Evolutionary conservation across 2,888 invertebrate species (phyloP), one percentile per base, ranked within the genome.

Genomic region (Luffia ferchaultella): DNA sequence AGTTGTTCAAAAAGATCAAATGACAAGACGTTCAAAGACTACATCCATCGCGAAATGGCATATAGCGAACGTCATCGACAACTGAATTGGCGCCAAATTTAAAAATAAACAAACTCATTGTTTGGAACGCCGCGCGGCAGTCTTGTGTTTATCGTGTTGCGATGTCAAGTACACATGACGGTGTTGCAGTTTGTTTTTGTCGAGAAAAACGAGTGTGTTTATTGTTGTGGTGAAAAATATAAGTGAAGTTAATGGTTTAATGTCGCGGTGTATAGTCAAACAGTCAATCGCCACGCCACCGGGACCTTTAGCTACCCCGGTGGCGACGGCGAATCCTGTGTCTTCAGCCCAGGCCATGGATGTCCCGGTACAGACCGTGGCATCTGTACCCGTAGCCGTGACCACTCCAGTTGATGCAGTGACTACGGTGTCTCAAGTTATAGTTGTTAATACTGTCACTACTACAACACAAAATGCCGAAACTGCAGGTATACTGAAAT

Each of bases 51-150:
- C 5, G 30, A 30, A 30, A 30, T 30, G 30, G 30, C 30, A 12
- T 7, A 7, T 12, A 7, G 30, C 30, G 30, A 7, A 30, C 30
- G 30, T 30, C 30, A 42, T n/a, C 5, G 3, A n/a, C 43, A 5
- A 63, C 60, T 67, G 69, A 75, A 65, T 69, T 74, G 73, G 76
- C 80, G 78, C 78, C 80, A 80, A 79, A 43, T 43, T 74, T 80
- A 82, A 83, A 83, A 80, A 82, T 80, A 80, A 82, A 80, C 71
- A 77, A 78, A 70, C 73, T 62, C 76, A 82, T 74, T 68, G 74
- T 76, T 83, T 78, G 73, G 79, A 82, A 77, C 76, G 64, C 57
- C 63, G 56, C 30, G 3, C 77, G 78, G 73, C 78, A 80, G 82
- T 82, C 80, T 66, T 59, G 73, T 80, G 79, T 82, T 82, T 76